These are phyloP conservation scores for Lerema accius DNA, from an alignment of 1,140 invertebrate species.

Conservation along the genomic window DNA sequence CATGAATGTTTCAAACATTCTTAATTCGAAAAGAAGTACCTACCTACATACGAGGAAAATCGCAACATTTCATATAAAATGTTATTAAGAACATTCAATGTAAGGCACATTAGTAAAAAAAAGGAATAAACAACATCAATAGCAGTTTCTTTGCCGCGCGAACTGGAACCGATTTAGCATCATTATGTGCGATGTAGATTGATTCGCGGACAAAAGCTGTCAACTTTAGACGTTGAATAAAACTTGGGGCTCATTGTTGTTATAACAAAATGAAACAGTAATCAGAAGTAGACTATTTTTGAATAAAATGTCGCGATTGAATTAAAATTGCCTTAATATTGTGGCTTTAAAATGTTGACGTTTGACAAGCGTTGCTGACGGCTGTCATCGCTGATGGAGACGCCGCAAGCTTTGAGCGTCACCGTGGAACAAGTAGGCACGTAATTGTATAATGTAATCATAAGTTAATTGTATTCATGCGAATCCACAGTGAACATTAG, in stretches of 20 bases:
- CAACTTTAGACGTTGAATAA: constrained; percentile 63
- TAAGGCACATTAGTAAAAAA: constrained; percentile 57
- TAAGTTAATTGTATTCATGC: constrained; percentile 35
- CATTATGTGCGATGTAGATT: constrained; percentile 73
- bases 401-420: constrained; percentile 21
- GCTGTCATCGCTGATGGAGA: constrained; percentile 46
- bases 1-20: too few species aligned
- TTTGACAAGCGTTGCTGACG: constrained; percentile 75
- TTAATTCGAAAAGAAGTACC: too few species aligned
- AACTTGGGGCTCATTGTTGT: constrained; percentile 72
- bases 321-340: constrained; percentile 76
- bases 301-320: constrained; percentile 71
- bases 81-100: constrained; percentile 35
- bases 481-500: constrained; percentile 16
- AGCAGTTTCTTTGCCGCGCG: constrained; percentile 65
- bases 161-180: constrained; percentile 74
- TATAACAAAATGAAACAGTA: constrained; percentile 81
- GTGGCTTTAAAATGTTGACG: constrained; percentile 63
- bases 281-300: constrained; percentile 65
- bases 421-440: constrained; percentile 17
- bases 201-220: constrained; percentile 75
- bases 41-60: constrained; percentile 37
- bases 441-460: constrained; percentile 29
- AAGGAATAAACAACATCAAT: constrained; percentile 66
- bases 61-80: constrained; percentile 32